Evolutionary conservation across 2,113 vertebrate genomes (phyloP).

Genomic region (cat (Felis catus)): DNA sequence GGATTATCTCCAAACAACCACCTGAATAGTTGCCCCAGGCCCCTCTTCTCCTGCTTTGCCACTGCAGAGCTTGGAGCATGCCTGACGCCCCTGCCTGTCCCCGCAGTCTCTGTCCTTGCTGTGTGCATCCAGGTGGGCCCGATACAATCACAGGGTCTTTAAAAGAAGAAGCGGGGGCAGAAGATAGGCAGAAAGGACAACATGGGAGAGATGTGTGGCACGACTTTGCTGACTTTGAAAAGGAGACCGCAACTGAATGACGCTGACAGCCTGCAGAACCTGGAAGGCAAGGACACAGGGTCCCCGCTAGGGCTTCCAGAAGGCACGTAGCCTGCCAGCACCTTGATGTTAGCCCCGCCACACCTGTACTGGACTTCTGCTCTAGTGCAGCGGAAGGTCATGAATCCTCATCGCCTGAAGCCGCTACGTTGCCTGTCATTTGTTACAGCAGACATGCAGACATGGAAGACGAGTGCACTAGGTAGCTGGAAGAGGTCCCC

Average conservation of each 20-base stretch:
- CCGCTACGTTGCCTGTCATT: not conserved
- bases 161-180: not conserved
- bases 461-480: rapidly evolving
- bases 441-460: not conserved
- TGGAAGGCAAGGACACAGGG: not conserved
- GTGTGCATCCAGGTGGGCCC: not conserved
- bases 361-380: not conserved
- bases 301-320: not conserved
- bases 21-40: not conserved
- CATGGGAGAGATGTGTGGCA: not conserved
- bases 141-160: not conserved
- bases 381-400: not conserved
- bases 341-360: not conserved
- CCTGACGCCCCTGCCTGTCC: not conserved
- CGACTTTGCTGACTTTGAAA: not conserved
- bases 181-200: not conserved
- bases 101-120: not conserved
- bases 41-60: not conserved
- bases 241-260: not conserved
- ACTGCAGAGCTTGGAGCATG: not conserved
- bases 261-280: not conserved
- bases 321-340: not conserved
- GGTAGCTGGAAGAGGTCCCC: not conserved
- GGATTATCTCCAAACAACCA: not conserved
- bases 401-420: not conserved